Evolutionary conservation across 2,113 vertebrate genomes (phyloP).

Genomic region (Limnothrissa miodon): DNA sequence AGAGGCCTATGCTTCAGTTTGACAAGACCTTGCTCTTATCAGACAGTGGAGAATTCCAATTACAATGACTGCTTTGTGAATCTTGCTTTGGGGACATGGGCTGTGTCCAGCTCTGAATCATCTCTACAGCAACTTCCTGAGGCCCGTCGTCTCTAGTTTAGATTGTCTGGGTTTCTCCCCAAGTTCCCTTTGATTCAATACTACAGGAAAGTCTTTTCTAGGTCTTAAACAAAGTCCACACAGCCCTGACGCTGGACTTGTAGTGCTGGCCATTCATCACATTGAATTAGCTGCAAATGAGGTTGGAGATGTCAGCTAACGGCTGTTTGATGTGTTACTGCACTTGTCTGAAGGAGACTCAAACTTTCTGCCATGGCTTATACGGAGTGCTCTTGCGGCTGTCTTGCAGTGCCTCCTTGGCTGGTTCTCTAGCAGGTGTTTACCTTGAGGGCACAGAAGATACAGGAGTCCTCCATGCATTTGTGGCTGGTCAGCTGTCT

Average conservation of each 20-base stretch:
- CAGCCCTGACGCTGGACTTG: too few relatives aligned
- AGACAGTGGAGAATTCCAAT: background rate
- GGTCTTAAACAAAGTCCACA: background rate
- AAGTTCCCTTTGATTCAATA: background rate
- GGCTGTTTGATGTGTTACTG: too few relatives aligned
- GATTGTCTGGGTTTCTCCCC: background rate
- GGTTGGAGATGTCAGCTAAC: too few relatives aligned
- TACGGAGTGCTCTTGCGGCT: too few relatives aligned
- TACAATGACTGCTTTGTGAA: background rate
- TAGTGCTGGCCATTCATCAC: too few relatives aligned
- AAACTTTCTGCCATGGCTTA: too few relatives aligned
- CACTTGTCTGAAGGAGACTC: too few relatives aligned
- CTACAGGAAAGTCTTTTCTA: background rate
- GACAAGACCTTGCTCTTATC: background rate
- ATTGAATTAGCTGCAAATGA: too few relatives aligned
- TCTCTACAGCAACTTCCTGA: background rate
- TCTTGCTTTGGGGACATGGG: background rate
- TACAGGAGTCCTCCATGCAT: constrained; percentile 89
- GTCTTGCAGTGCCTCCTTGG: background rate
- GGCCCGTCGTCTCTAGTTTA: background rate
- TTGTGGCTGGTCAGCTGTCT: constrained; percentile 84
- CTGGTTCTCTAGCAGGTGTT: background rate
- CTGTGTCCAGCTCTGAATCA: background rate
- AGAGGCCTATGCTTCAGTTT: too few relatives aligned
- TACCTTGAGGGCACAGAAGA: constrained; percentile 92